These are phyloP conservation scores for Adelosebastes latens DNA, from an alignment of 2,797 vertebrate species.

Conservation along the genomic window DNA sequence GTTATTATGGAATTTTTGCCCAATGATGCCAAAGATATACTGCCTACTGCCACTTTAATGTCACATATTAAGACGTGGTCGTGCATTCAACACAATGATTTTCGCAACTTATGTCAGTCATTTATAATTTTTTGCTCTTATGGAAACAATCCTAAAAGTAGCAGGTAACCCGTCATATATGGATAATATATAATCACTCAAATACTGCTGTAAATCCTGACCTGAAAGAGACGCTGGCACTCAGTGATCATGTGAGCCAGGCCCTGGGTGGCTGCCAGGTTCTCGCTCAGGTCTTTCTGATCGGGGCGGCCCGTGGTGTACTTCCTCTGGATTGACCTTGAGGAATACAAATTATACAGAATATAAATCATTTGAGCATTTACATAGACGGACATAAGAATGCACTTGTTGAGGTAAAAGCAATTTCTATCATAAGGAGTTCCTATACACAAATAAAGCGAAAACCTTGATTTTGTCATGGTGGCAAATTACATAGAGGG, in stretches of 20 bases:
- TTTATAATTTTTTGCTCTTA: not conserved
- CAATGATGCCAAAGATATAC: too few species aligned
- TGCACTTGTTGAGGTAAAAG: not conserved
- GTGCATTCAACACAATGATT: not conserved
- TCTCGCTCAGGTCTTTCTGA: constrained; percentile 97
- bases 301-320: constrained; percentile 95
- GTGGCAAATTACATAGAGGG: not conserved
- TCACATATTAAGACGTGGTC: not conserved
- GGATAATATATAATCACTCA: not conserved
- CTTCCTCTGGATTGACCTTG: constrained; percentile 96
- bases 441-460: not conserved
- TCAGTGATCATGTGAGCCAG: constrained; percentile 97
- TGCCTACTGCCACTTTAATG: not conserved
- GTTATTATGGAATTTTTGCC: too few species aligned
- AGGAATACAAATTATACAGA: not conserved
- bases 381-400: not conserved
- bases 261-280: constrained; percentile 95
- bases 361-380: not conserved
- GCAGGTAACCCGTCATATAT: not conserved
- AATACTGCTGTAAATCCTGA: constrained; percentile 59
- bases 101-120: not conserved
- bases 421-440: not conserved
- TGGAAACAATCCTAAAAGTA: not conserved
- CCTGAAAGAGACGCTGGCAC: constrained; percentile 94
- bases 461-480: not conserved